A percentile compares a stretch with the other conserved stretches of the same genome.
These are phyloP conservation scores for Sinosuthora webbiana DNA, from an alignment of 2,113 vertebrate species.

Conservation along the genomic window DNA sequence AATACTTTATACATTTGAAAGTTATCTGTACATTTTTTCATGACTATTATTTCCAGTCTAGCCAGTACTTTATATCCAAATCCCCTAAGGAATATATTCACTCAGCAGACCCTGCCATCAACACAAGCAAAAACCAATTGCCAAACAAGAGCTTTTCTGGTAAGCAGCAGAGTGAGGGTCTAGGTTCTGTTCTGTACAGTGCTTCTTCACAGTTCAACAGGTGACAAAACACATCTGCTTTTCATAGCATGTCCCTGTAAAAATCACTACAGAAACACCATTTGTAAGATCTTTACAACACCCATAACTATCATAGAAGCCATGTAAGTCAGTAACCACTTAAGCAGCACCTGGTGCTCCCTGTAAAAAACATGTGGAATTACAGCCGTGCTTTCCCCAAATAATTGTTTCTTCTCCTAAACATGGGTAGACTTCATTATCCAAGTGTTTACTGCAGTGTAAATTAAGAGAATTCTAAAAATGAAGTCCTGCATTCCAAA, in stretches of 20 bases:
- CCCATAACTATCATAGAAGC: not conserved
- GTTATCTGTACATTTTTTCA: not conserved
- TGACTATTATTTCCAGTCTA: not conserved
- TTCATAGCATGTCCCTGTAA: not conserved
- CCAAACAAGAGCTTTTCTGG: not conserved
- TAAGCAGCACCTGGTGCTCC: not conserved
- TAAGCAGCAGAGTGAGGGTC: not conserved
- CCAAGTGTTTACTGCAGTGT: not conserved
- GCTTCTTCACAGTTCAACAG: not conserved
- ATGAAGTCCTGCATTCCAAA: slow-evolving; percentile 2
- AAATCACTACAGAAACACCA: slow-evolving; percentile 34
- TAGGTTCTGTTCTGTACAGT: not conserved
- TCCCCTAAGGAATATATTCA: not conserved
- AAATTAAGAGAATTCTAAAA: slow-evolving; percentile 1
- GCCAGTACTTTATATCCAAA: not conserved
- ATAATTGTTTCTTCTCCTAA: not conserved
- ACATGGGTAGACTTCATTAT: slow-evolving; percentile 1
- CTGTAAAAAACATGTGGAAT: slow-evolving; percentile 31
- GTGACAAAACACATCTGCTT: slow-evolving; percentile 50
- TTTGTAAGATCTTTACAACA: slow-evolving; percentile 37
- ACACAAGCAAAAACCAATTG: not conserved
- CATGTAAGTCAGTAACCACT: not conserved
- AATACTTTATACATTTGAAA: slow-evolving; percentile 26
- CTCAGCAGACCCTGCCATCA: not conserved
- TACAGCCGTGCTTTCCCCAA: not conserved